Evolutionary conservation across 2,113 vertebrate genomes (phyloP).

Genomic region (Brachypteracias leptosomus): DNA sequence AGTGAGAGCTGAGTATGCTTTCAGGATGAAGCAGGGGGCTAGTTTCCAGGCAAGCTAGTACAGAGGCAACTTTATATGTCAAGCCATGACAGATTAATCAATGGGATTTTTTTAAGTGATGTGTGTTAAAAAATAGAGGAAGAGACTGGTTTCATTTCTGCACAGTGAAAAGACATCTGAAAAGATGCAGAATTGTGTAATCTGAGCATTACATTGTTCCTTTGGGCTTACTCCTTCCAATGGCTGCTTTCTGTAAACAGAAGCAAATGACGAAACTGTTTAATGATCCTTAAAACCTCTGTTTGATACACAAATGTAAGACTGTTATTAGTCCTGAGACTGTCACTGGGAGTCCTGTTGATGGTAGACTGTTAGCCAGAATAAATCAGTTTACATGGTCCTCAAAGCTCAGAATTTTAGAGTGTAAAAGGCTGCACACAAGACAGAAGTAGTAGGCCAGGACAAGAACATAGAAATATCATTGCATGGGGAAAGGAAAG

Average conservation of each 20-base stretch:
- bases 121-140: background rate
- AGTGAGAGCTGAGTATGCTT: background rate
- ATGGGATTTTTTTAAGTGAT: background rate
- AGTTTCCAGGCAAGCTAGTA: background rate
- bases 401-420: background rate
- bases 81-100: background rate
- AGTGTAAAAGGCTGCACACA: background rate
- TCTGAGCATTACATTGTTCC: background rate
- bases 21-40: background rate
- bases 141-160: background rate
- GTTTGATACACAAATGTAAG: background rate
- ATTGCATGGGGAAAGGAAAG: background rate
- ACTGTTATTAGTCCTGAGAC: background rate
- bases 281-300: background rate
- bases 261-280: background rate
- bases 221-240: background rate
- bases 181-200: background rate
- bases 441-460: background rate
- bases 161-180: background rate
- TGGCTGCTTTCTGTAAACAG: background rate
- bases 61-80: background rate
- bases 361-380: background rate
- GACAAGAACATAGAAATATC: background rate
- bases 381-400: background rate
- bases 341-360: background rate